Conservation (phyloP, 1,140 invertebrate genomes). For the Cydia strobilella region DNA sequence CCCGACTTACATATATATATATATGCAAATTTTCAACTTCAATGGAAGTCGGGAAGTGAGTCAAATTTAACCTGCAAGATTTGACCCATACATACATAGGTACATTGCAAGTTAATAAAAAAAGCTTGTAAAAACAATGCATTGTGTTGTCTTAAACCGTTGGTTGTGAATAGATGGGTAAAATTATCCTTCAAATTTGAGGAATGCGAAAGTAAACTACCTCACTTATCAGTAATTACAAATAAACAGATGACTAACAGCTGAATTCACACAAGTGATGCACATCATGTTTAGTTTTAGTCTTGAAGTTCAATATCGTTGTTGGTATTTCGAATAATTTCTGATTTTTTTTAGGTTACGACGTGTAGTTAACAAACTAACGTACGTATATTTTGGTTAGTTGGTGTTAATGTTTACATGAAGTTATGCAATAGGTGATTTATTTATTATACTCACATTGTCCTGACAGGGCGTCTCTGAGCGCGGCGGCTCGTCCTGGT, state of each 20-base stretch:
- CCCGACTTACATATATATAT: too few relatives aligned
- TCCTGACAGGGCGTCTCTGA: slow-evolving; percentile 77
- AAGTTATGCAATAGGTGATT: not conserved
- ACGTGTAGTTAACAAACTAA: not conserved
- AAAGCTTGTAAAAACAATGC: too few relatives aligned
- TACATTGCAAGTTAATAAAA: too few relatives aligned
- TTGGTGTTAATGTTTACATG: not conserved
- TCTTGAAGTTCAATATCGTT: not conserved
- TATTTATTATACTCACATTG: slow-evolving; percentile 58
- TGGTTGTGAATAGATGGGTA: not conserved
- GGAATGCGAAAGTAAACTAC: slow-evolving; percentile 10
- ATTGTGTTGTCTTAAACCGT: not conserved
- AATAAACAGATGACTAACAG: slow-evolving; percentile 24
- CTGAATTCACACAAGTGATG: not conserved
- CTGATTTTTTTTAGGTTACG: slow-evolving; percentile 1
- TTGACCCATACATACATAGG: too few relatives aligned
- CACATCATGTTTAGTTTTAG: not conserved
- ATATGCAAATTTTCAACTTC: too few relatives aligned
- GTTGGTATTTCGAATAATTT: not conserved
- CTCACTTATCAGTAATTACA: slow-evolving; percentile 6
- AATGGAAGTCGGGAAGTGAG: too few relatives aligned
- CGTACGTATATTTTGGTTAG: not conserved
- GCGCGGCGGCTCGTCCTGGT: slow-evolving; percentile 60
- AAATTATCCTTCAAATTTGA: slow-evolving; percentile 1
- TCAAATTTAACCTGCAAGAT: too few relatives aligned